A percentile compares a stretch with the other conserved stretches of the same genome.
These are phyloP conservation scores for Scaptomyza polygonia DNA, from an alignment of 2,888 invertebrate species.

Conservation along the genomic window DNA sequence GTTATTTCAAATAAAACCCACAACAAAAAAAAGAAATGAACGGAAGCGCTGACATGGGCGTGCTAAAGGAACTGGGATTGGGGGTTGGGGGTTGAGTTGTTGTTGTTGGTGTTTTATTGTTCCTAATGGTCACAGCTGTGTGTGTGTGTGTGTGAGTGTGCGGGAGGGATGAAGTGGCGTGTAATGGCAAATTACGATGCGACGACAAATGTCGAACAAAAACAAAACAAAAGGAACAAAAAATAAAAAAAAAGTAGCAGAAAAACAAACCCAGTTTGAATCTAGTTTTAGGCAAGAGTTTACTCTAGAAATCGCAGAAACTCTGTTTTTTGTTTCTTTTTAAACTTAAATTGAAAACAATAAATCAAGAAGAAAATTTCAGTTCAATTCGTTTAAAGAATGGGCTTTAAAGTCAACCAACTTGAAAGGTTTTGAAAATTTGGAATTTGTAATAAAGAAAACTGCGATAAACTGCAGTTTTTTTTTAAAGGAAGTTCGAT, in stretches of 20 bases:
- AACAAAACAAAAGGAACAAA: slow-evolving; percentile 8
- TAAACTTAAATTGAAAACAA: no score
- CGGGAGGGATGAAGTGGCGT: slow-evolving; percentile 15
- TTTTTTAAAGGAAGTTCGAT: no score
- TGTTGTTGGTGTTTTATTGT: slow-evolving; percentile 31
- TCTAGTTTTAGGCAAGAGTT: background rate
- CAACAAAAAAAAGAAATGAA: background rate
- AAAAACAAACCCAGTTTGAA: background rate
- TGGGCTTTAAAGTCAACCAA: no score
- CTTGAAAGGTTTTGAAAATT: no score
- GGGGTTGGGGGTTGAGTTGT: no score
- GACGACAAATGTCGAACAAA: slow-evolving; percentile 65
- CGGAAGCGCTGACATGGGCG: background rate
- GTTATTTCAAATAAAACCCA: slow-evolving; percentile 5
- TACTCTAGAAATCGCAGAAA: background rate
- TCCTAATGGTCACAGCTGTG: slow-evolving; percentile 57
- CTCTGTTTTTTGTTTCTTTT: background rate
- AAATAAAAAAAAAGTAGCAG: slow-evolving; percentile 12
- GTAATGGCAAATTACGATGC: slow-evolving; percentile 59
- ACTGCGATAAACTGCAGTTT: no score
- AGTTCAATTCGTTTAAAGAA: no score
- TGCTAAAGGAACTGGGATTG: background rate
- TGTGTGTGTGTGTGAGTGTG: no score
- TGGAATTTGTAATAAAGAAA: no score
- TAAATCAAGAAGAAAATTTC: no score